These are phyloP conservation scores for Hemaris fuciformis DNA, from an alignment of 2,888 invertebrate species.

Conservation along the genomic window DNA sequence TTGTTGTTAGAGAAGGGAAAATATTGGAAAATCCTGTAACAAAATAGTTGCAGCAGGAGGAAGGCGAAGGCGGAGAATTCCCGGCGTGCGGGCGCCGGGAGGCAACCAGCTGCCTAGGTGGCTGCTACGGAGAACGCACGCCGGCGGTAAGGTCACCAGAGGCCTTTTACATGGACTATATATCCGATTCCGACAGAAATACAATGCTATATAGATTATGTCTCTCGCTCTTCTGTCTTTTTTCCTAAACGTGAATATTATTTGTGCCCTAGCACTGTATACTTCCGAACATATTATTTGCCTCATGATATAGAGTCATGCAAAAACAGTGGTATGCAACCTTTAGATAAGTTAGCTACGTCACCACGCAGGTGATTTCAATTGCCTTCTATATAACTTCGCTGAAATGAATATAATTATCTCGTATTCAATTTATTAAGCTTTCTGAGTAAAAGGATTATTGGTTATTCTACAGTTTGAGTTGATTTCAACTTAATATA, in stretches of 20 bases:
- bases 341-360: not conserved
- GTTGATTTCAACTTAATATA: no score
- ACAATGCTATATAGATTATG: not conserved
- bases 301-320: conserved; percentile 3
- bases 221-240: not conserved
- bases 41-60: conserved; percentile 77
- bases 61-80: conserved; percentile 76
- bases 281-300: not conserved
- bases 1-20: not conserved
- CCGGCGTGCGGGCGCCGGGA: conserved; percentile 82
- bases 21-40: conserved; percentile 56
- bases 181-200: not conserved
- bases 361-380: no score
- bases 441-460: no score
- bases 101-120: conserved; percentile 86
- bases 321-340: not conserved
- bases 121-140: conserved; percentile 87
- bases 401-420: no score
- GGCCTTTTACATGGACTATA: conserved; percentile 31
- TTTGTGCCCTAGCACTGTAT: not conserved
- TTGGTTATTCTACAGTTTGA: no score
- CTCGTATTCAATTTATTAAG: no score
- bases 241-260: not conserved
- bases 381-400: no score
- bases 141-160: conserved; percentile 85